Conservation (phyloP, 2,797 vertebrate species). For the Megaceryle alcyon region DNA sequence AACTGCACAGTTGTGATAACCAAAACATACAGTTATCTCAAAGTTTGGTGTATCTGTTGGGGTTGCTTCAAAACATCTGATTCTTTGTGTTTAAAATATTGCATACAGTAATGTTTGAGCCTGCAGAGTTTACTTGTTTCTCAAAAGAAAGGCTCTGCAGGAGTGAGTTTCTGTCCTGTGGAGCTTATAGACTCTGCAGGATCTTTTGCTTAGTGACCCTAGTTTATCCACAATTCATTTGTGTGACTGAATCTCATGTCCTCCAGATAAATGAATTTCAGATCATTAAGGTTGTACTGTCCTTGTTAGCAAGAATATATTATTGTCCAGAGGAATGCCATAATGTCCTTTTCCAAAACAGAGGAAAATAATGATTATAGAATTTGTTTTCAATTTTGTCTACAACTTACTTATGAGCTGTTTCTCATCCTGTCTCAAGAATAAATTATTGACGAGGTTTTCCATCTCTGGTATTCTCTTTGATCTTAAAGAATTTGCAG, state of each 20-base stretch:
- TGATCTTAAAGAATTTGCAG: neutral
- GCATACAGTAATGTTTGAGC: constrained; percentile 22
- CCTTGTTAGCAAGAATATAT: constrained; percentile 46
- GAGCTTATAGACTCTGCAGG: constrained; percentile 32
- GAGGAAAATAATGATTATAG: neutral
- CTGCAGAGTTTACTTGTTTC: constrained; percentile 57
- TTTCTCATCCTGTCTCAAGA: neutral
- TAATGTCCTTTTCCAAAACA: neutral
- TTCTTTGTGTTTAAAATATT: constrained; percentile 32
- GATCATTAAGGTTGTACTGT: constrained; percentile 32
- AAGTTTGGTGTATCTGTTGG: accelerated
- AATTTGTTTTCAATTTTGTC: neutral
- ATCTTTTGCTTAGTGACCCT: constrained; percentile 56
- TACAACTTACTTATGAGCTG: neutral
- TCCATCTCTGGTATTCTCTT: neutral
- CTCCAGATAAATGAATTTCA: constrained; percentile 32
- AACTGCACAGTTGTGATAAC: neutral
- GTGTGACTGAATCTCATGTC: constrained; percentile 30
- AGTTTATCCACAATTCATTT: constrained; percentile 58
- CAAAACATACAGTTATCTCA: neutral
- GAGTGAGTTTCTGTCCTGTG: constrained; percentile 44
- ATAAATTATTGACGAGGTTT: neutral
- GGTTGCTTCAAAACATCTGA: neutral
- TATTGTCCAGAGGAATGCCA: neutral
- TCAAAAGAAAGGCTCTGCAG: constrained; percentile 59